Evolutionary conservation across 2,113 vertebrate species (phyloP).

Genomic region (Todiramphus saurophagus): DNA sequence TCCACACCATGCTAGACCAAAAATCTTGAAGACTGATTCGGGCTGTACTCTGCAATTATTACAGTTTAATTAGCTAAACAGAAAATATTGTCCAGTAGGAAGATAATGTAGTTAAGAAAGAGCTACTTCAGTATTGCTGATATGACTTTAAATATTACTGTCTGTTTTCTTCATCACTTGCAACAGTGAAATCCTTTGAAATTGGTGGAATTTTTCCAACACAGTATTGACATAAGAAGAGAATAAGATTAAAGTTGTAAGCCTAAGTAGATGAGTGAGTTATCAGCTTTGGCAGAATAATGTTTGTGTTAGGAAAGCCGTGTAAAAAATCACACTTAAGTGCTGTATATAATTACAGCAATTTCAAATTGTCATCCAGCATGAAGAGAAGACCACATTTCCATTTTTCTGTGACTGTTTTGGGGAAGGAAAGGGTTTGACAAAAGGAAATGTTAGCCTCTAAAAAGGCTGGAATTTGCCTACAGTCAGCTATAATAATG

Average conservation of each 20-base stretch:
- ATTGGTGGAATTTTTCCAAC: slow-evolving; percentile 10
- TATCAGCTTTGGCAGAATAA: slow-evolving; percentile 40
- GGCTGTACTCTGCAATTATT: not conserved
- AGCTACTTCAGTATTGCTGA: not conserved
- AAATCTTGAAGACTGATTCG: not conserved
- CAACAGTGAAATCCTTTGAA: not conserved
- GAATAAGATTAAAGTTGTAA: slow-evolving; percentile 31
- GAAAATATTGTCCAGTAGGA: not conserved
- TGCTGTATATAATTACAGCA: not conserved
- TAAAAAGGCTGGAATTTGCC: not conserved
- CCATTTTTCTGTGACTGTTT: slow-evolving; percentile 25
- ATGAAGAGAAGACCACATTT: not conserved
- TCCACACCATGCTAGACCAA: not conserved
- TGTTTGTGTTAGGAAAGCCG: slow-evolving; percentile 28
- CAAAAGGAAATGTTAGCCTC: not conserved
- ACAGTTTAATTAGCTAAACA: not conserved
- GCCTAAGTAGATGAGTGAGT: slow-evolving; percentile 3
- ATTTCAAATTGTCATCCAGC: not conserved
- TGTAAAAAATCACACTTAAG: not conserved
- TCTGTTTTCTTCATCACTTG: not conserved
- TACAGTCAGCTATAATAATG: not conserved
- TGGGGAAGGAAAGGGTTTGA: not conserved
- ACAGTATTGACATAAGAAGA: not conserved
- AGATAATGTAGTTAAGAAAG: not conserved
- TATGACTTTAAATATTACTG: not conserved